Evolutionary conservation across 2,888 invertebrate species (phyloP).

Genomic region (Portevinia maculata): DNA sequence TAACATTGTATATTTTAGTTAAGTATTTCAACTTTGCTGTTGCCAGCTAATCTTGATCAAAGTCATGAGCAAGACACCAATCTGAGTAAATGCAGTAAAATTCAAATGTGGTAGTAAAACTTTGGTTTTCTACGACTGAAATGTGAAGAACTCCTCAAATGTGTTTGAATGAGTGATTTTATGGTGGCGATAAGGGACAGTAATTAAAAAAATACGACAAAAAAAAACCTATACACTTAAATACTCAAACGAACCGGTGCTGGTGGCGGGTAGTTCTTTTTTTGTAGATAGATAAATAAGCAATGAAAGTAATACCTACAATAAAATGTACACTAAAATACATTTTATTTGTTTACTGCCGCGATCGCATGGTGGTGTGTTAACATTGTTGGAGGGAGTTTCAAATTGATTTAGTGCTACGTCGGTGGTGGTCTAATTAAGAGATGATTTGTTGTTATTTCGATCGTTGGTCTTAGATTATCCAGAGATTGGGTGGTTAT

Average conservation of each 20-base stretch:
- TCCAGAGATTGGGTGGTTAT: conserved; percentile 10
- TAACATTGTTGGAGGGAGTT: conserved; percentile 28
- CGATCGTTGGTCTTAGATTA: conserved; percentile 8
- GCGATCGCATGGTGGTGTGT: conserved; percentile 18
- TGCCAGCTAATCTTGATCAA: conserved; percentile 51
- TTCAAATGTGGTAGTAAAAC: conserved; percentile 5
- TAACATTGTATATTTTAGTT: conserved; percentile 30
- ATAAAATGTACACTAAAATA: conserved; percentile 44
- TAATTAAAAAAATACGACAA: conserved; percentile 26
- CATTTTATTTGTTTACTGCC: conserved; percentile 54
- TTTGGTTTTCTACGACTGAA: conserved; percentile 43
- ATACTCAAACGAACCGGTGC: conserved; percentile 6
- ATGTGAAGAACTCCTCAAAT: conserved; percentile 57
- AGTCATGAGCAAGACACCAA: conserved; percentile 21
- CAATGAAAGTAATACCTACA: conserved; percentile 48
- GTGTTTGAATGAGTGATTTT: conserved; percentile 36
- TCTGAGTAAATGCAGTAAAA: conserved; percentile 40
- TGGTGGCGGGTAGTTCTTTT: conserved; percentile 3
- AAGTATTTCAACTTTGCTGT: not conserved
- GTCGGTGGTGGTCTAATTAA: conserved; percentile 39
- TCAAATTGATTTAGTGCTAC: conserved; percentile 43
- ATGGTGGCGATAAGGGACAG: conserved; percentile 34
- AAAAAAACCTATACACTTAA: too few species aligned
- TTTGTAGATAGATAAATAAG: conserved; percentile 16
- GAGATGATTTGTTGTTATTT: conserved; percentile 37